These are phyloP conservation scores for Ancistrus triradiatus DNA, from an alignment of 2,113 vertebrate species.

Conservation along the genomic window DNA sequence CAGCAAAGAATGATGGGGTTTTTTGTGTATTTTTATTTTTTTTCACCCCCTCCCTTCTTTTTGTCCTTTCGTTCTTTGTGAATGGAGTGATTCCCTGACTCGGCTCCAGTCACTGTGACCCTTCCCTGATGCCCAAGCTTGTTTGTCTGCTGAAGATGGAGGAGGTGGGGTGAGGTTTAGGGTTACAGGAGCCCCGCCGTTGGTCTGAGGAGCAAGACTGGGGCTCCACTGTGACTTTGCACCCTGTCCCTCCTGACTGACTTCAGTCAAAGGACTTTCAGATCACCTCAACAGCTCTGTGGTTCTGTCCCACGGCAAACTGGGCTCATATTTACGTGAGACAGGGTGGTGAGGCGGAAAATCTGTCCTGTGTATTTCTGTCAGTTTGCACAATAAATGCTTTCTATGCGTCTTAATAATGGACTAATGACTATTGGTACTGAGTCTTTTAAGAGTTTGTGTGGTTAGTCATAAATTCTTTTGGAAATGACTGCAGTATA, in stretches of 20 bases:
- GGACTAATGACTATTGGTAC: no score
- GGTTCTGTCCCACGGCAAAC: constrained; percentile 17
- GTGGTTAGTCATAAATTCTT: no score
- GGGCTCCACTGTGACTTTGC: constrained; percentile 3
- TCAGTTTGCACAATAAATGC: background rate
- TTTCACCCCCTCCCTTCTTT: constrained; percentile 18
- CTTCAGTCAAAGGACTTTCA: constrained; percentile 29
- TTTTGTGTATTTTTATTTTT: no score
- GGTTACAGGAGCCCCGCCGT: constrained; percentile 59
- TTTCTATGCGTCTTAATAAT: no score
- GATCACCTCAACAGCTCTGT: constrained; percentile 10
- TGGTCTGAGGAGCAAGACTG: constrained; percentile 21
- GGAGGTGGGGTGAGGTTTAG: constrained; percentile 60
- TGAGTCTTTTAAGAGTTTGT: no score
- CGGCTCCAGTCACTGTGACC: constrained; percentile 70
- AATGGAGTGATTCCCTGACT: constrained; percentile 75
- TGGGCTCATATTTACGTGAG: constrained; percentile 14
- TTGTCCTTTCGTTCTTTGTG: constrained; percentile 59
- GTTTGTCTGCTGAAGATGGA: constrained; percentile 64
- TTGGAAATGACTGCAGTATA: no score
- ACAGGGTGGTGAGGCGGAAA: constrained; percentile 2
- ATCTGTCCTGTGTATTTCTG: background rate
- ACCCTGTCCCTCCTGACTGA: constrained; percentile 19
- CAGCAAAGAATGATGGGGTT: constrained; percentile 61
- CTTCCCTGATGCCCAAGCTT: constrained; percentile 71